Evolutionary conservation across 2,888 invertebrate species (phyloP), one percentile per base, ranked within the genome.

Genomic region (Macrosiphum euphorbiae): DNA sequence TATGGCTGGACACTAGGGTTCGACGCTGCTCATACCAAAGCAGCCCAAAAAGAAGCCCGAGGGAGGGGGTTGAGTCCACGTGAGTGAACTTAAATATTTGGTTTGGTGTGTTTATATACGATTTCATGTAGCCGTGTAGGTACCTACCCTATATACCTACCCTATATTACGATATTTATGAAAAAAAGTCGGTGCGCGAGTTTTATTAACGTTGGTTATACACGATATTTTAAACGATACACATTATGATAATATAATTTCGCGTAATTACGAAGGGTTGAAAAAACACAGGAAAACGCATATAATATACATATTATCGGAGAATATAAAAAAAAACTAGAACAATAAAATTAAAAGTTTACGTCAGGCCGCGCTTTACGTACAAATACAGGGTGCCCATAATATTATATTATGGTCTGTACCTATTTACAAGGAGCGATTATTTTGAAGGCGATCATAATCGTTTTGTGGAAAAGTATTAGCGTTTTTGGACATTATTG

Each of bases 141-240:
- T 5, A 67, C 67, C 67, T 52, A 52, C 20, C 13, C 52, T 52
- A 52, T 50, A 50, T n/a, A 3, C n/a, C n/a, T 67, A 67, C 13
- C n/a, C n/a, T n/a, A 67, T 16, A 78, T 78, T 78, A 35, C 35
- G 35, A 78, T 78, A 78, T 78, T 78, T 8, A 58, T 20, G 13
- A 78, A 78, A 78, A 78, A 78, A 35, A 35, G 20, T 28, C 11
- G 0, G 78, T 41, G 35, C 35, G 35, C 78, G 8, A 2, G 35
- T 20, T 78, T 78, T 78, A 35, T 78, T 78, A 78, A 78, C 78
- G 78, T 78, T 78, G 20, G 78, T 35, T 78, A 13, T 35, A 35
- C 78, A 78, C 78, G 78, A 78, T 78, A 78, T 78, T 78, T 78
- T 78, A 78, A 78, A 78, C 78, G 78, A 78, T 78, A 78, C 35